Evolutionary conservation across 1,140 invertebrate genomes (phyloP).

Genomic region (Microplitis demolitor): DNA sequence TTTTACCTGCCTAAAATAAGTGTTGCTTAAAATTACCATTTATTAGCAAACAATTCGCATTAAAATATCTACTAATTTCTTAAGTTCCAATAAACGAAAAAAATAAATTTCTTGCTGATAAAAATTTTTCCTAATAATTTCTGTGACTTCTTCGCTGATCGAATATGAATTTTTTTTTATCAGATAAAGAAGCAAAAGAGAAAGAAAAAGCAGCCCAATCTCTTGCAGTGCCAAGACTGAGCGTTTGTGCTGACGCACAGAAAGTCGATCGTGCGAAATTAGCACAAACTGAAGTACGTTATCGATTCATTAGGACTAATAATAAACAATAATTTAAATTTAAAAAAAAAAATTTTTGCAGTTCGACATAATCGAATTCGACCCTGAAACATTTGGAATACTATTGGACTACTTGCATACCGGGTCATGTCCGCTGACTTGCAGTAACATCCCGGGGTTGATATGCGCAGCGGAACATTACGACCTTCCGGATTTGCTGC

Average conservation of each 20-base stretch:
- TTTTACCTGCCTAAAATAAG: too few relatives aligned
- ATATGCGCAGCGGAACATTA: conserved; percentile 95
- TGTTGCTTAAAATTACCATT: too few relatives aligned
- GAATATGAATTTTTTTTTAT: conserved; percentile 2
- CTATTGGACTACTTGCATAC: conserved; percentile 91
- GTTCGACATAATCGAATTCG: conserved; percentile 95
- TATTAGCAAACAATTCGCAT: too few relatives aligned
- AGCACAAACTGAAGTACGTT: conserved; percentile 84
- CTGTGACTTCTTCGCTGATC: too few relatives aligned
- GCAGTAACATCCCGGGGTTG: conserved; percentile 88
- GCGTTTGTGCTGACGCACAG: conserved; percentile 90
- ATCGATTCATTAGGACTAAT: not conserved
- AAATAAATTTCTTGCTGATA: too few relatives aligned
- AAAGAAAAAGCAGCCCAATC: conserved; percentile 71
- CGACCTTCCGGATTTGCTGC: conserved; percentile 87
- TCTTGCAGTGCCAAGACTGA: conserved; percentile 82
- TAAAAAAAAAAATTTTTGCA: conserved; percentile 54
- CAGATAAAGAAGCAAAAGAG: conserved; percentile 78
- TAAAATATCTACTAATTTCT: too few relatives aligned
- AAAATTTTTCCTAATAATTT: too few relatives aligned
- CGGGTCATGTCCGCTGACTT: conserved; percentile 88
- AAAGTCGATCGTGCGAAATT: conserved; percentile 91
- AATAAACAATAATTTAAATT: not conserved
- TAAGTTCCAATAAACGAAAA: too few relatives aligned
- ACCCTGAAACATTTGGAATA: conserved; percentile 89